These are phyloP conservation scores for Agriopis aurantiaria DNA, from an alignment of 2,888 invertebrate genomes.

Conservation along the genomic window DNA sequence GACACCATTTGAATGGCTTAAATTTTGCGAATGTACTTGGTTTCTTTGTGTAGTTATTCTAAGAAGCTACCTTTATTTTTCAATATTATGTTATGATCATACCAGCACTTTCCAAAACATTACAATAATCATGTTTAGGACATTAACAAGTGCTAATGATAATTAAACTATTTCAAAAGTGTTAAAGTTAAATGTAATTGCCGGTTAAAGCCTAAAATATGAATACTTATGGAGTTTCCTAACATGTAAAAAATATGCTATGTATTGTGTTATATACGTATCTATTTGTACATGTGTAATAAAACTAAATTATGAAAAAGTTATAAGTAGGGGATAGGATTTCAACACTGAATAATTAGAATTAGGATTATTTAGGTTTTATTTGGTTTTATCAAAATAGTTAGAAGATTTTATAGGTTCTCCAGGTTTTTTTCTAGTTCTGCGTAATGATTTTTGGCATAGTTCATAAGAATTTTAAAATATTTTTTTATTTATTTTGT, in stretches of 20 bases:
- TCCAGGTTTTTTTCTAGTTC: constrained; percentile 7
- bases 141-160: constrained; percentile 15
- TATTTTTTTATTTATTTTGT: constrained; percentile 56
- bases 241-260: background rate
- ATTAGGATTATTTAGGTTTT: constrained; percentile 17
- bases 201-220: background rate
- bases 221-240: background rate
- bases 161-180: background rate
- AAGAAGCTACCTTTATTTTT: constrained; percentile 6
- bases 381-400: constrained; percentile 1
- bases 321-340: constrained; percentile 22
- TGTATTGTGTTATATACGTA: background rate
- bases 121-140: constrained; percentile 20
- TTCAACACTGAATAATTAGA: constrained; percentile 49
- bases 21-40: no score
- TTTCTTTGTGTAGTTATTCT: no score
- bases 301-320: constrained; percentile 28
- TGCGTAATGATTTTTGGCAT: constrained; percentile 9
- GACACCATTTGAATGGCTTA: no score
- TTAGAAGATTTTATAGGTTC: background rate
- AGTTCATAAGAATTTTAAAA: constrained; percentile 35
- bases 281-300: constrained; percentile 28
- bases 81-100: background rate
- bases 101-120: constrained; percentile 26
- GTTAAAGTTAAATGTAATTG: background rate